phyloP scores from a whole-genome alignment of 2,797 vertebrate genomes.

The Lepidocolaptes lacrymiger region DNA sequence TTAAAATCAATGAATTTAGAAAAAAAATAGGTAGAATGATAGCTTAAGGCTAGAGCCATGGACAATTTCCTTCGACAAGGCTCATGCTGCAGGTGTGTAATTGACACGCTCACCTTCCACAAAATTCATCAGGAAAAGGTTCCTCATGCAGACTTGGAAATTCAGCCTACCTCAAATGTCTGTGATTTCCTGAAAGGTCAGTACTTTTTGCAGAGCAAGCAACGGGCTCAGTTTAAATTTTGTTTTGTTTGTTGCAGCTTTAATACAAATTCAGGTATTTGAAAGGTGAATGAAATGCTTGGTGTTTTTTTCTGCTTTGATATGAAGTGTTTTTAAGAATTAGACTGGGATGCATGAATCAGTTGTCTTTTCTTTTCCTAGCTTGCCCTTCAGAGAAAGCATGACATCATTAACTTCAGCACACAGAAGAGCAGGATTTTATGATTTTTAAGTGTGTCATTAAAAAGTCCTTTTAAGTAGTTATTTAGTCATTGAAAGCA shows the following conservation, averaged over 20 bases:
- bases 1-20: background rate
- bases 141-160: background rate
- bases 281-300: conserved; percentile 9
- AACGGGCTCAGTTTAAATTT: background rate
- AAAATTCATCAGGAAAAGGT: background rate
- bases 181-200: background rate
- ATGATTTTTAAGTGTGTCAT: background rate
- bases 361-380: background rate
- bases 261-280: background rate
- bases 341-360: background rate
- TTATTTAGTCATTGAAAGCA: conserved; percentile 7
- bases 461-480: background rate
- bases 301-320: background rate
- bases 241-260: background rate
- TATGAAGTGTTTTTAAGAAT: conserved; percentile 29
- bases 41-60: background rate
- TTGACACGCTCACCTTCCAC: background rate
- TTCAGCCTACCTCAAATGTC: background rate
- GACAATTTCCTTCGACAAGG: background rate
- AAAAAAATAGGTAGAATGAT: background rate
- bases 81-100: rapidly evolving
- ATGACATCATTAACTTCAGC: background rate
- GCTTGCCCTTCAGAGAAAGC: background rate
- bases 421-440: background rate
- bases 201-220: background rate